Conservation (phyloP, 1,140 invertebrate species). For the Lasaia peninsularis region DNA sequence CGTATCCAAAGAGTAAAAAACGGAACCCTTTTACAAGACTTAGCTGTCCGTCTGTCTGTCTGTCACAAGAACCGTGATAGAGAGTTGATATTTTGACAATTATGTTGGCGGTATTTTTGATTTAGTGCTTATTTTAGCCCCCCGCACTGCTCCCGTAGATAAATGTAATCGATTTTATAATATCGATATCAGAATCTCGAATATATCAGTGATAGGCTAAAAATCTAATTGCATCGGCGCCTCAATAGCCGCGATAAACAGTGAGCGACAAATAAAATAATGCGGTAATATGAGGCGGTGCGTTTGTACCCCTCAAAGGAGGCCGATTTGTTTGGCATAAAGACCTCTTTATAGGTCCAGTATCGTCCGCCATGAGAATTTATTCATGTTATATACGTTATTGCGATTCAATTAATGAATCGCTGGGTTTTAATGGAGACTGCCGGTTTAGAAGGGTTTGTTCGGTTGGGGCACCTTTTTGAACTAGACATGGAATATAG, state of each 20-base stretch:
- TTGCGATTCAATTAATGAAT: conserved; percentile 68
- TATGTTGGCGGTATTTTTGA: no score
- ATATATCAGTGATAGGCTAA: conserved; percentile 9
- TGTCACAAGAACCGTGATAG: no score
- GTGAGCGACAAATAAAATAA: conserved; percentile 49
- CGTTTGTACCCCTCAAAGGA: conserved; percentile 63
- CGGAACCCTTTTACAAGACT: no score
- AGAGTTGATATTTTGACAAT: no score
- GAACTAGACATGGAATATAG: no score
- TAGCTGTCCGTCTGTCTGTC: no score
- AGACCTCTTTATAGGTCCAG: conserved; percentile 58
- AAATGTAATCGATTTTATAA: conserved; percentile 21
- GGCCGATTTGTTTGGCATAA: conserved; percentile 73
- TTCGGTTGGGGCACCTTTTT: no score
- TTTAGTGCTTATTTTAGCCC: no score
- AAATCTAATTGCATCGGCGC: conserved; percentile 22
- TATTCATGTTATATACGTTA: conserved; percentile 49
- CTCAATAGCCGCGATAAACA: conserved; percentile 22
- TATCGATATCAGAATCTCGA: conserved; percentile 20
- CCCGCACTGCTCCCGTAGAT: no score
- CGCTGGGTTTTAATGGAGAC: background rate
- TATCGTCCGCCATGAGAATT: conserved; percentile 47
- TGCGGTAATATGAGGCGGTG: conserved; percentile 36
- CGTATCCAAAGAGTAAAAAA: no score
- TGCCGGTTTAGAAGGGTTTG: background rate